These are phyloP conservation scores for Ommatoiulus sabulosus DNA, from an alignment of 2,888 invertebrate species.

Conservation along the genomic window DNA sequence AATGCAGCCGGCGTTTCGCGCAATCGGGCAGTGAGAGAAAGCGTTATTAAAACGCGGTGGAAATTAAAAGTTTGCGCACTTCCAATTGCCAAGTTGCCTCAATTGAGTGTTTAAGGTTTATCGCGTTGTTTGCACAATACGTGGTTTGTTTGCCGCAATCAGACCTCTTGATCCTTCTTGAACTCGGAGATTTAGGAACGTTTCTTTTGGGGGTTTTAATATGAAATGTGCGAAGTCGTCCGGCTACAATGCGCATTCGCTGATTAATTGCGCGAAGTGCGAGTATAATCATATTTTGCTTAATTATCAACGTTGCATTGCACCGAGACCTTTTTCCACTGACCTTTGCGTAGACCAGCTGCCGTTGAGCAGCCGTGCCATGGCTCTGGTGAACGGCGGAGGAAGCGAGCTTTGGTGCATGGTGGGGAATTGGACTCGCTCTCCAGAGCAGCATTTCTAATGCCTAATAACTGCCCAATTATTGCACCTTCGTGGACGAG, in stretches of 20 bases:
- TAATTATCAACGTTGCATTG: constrained; percentile 39
- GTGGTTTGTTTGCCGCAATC: background rate
- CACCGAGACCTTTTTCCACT: background rate
- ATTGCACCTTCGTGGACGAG: background rate
- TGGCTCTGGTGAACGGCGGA: background rate
- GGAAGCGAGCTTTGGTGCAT: background rate
- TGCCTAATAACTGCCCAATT: constrained; percentile 8
- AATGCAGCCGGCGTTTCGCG: background rate
- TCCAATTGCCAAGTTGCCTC: constrained; percentile 3
- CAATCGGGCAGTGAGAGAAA: background rate
- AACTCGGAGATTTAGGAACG: constrained; percentile 26
- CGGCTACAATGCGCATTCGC: background rate
- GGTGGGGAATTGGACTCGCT: background rate
- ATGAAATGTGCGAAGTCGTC: background rate
- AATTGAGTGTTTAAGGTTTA: constrained; percentile 38
- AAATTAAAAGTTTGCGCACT: constrained; percentile 36
- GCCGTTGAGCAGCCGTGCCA: background rate
- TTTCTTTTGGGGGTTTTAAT: background rate
- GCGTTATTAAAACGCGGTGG: background rate
- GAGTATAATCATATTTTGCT: constrained; percentile 40
- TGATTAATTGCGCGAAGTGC: constrained; percentile 28
- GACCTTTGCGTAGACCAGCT: constrained; percentile 21
- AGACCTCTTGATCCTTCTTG: constrained; percentile 36
- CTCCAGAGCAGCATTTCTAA: constrained; percentile 35
- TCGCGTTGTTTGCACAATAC: constrained; percentile 30